Percentiles rank a stretch among this genome's conserved stretches.
Conservation (phyloP, 2,797 vertebrate genomes). For the Centroberyx gerrardi region DNA sequence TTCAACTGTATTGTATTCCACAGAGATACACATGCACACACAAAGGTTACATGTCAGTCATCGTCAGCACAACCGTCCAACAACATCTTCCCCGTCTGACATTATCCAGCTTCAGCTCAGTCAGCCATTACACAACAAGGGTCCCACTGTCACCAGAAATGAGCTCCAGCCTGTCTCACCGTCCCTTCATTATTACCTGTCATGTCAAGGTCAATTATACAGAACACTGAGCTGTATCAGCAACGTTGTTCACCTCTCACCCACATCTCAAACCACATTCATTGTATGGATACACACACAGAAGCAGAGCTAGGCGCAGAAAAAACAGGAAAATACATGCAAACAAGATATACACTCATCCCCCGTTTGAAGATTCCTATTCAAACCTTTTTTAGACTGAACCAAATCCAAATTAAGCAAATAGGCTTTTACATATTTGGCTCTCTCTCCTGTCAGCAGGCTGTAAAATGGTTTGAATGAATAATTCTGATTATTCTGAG, state of each 20-base stretch:
- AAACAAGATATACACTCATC: background rate
- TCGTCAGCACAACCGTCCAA: conserved; percentile 11
- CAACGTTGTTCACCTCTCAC: conserved; percentile 17
- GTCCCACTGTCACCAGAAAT: conserved; percentile 30
- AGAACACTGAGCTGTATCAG: background rate
- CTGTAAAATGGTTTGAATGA: background rate
- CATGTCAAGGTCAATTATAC: conserved; percentile 26
- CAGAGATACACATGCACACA: background rate
- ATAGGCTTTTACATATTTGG: conserved; percentile 5
- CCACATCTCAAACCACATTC: background rate
- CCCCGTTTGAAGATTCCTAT: background rate
- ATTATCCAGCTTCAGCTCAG: conserved; percentile 27
- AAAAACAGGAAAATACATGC: background rate
- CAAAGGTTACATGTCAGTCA: conserved; percentile 10
- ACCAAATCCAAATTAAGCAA: background rate
- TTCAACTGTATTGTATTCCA: background rate
- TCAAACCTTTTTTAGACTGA: background rate
- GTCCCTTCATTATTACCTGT: conserved; percentile 26
- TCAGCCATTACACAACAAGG: conserved; percentile 28
- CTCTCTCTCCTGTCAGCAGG: conserved; percentile 9
- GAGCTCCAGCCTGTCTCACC: conserved; percentile 22
- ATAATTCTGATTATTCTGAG: background rate
- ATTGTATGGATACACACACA: too few species aligned
- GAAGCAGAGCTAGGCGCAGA: background rate
- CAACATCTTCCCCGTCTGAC: background rate